phyloP scores from a whole-genome alignment of 2,797 vertebrate genomes.

The Falco peregrinus region DNA sequence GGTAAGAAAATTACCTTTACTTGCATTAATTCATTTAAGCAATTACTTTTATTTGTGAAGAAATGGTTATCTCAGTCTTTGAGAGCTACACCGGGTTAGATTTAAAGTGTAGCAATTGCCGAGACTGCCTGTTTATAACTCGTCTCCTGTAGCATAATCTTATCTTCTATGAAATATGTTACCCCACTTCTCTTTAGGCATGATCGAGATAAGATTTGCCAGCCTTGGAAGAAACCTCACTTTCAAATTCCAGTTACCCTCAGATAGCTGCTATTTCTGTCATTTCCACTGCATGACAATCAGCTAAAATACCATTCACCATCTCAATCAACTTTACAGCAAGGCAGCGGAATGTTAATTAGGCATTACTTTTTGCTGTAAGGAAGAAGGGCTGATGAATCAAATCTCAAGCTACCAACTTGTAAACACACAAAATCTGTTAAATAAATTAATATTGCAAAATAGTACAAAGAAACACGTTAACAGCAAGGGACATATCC shows the following conservation, averaged over 20 bases:
- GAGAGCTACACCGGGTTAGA: neutral
- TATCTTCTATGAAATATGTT: slow-evolving; percentile 37
- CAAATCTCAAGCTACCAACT: neutral
- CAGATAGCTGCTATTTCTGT: slow-evolving; percentile 37
- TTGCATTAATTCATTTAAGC: neutral
- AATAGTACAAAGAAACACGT: neutral
- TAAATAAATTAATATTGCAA: neutral
- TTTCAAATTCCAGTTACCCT: slow-evolving; percentile 33
- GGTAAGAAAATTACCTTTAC: neutral
- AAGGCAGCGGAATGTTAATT: slow-evolving; percentile 31
- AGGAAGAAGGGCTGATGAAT: neutral
- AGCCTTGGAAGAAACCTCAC: slow-evolving; percentile 8
- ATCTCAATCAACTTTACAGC: slow-evolving; percentile 35
- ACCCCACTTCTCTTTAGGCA: neutral
- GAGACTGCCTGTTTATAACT: slow-evolving; percentile 22
- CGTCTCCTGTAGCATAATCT: neutral
- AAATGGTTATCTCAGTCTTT: neutral
- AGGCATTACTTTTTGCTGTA: neutral
- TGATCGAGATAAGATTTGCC: slow-evolving; percentile 14
- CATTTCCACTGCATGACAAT: slow-evolving; percentile 18
- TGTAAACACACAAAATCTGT: neutral
- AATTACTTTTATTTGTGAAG: neutral
- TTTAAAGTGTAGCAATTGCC: neutral
- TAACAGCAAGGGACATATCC: neutral
- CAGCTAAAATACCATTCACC: slow-evolving; percentile 48